Percentiles rank a stretch among this genome's conserved stretches.
Evolutionary conservation across 2,888 invertebrate species (phyloP).

Genomic region (Drosophila emarginata): DNA sequence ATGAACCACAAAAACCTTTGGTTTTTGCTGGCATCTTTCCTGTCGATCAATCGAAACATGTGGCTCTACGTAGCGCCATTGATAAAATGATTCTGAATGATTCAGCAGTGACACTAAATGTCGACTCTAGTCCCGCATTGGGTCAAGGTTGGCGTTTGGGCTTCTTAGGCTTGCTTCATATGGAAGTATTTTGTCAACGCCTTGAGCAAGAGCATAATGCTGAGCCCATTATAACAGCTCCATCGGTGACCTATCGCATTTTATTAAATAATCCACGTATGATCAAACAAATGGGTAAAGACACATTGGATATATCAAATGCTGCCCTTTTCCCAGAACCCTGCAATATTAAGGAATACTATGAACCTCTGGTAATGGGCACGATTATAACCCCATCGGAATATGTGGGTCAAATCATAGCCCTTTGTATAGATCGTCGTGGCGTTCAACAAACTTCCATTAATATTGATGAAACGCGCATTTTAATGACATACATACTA

Average conservation of each 20-base stretch:
- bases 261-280: slow-evolving; percentile 89
- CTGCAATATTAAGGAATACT: slow-evolving; percentile 87
- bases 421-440: slow-evolving; percentile 89
- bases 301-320: slow-evolving; percentile 88
- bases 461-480: slow-evolving; percentile 91
- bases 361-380: slow-evolving; percentile 93
- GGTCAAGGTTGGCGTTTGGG: slow-evolving; percentile 95
- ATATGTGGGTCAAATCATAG: slow-evolving; percentile 88
- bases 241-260: slow-evolving; percentile 92
- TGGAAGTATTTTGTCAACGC: slow-evolving; percentile 94
- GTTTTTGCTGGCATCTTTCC: slow-evolving; percentile 95
- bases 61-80: slow-evolving; percentile 89
- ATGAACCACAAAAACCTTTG: slow-evolving; percentile 89
- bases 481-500: slow-evolving; percentile 91
- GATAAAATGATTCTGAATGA: slow-evolving; percentile 97
- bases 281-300: slow-evolving; percentile 86
- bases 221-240: slow-evolving; percentile 91
- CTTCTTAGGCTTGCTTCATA: slow-evolving; percentile 92
- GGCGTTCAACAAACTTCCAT: slow-evolving; percentile 86
- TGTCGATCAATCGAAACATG: slow-evolving; percentile 92
- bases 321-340: slow-evolving; percentile 89
- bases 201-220: slow-evolving; percentile 92
- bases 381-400: slow-evolving; percentile 94
- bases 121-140: slow-evolving; percentile 93
- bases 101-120: slow-evolving; percentile 91